Evolutionary conservation across 2,113 vertebrate species (phyloP), one percentile per base, ranked within the genome.

Genomic region (Campylomormyrus tamandua): DNA sequence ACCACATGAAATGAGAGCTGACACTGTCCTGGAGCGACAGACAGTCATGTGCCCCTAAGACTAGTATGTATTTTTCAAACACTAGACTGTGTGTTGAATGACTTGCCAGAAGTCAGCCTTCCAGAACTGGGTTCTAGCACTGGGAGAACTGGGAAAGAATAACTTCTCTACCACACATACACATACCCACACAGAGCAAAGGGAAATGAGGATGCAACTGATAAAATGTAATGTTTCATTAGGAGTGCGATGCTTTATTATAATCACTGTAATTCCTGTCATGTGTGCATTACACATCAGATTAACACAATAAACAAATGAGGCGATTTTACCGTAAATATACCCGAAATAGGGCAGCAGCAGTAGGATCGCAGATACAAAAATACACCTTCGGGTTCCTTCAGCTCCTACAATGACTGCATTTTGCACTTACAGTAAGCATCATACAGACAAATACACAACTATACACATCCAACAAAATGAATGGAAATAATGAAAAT

Each of bases 341-440:
- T 92, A 94, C 91, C 93, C 92, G 93, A 94, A 39, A 96, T 96
- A 96, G 74, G 74, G 31, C 35, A 80, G 74, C 96, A 97, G 97
- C 96, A 98, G 97, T 96, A 96, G 93, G 93, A 42, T 39, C n/a
- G 74, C 5, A 1, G 97, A 96, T 98, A 98, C 96, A 98, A 98
- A 98, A 98, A 98, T 98, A 98, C 97, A 97, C 96, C 95, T 97
- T 96, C 95, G 95, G 96, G 92, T 97, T 96, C 70, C 88, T 90
- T 91, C 83, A 89, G 88, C 92, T 95, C 94, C 94, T 95, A 96
- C 95, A 96, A 95, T 95, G 95, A 95, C 96, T 95, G 70, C 70
- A 77, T 77, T 77, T 77, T 77, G 74, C 95, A 95, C 95, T 93
- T 92, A n/a, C n/a, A n/a, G n/a, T n/a, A 95, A 95, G 96, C 94